phyloP scores from a whole-genome alignment of 2,113 vertebrate genomes.

The Muscicapa adusta region DNA sequence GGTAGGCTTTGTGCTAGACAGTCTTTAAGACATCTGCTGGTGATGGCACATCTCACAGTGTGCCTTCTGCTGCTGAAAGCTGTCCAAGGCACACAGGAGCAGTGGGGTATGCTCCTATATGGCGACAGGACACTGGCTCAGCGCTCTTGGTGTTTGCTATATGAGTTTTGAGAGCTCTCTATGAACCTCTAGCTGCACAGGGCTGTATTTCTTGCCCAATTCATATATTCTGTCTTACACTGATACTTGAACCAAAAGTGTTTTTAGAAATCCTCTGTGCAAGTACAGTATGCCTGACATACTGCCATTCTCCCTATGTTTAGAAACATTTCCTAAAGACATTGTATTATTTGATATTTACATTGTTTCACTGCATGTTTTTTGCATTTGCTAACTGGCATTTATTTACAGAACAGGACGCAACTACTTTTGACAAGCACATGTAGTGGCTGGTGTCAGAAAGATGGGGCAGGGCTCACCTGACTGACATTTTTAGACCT shows the following conservation, averaged over 20 bases:
- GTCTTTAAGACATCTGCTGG: accelerated
- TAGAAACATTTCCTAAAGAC: neutral
- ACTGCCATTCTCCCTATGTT: neutral
- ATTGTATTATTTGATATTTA: neutral
- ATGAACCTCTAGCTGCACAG: neutral
- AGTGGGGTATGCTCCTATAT: accelerated
- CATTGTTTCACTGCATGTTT: neutral
- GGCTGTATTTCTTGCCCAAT: neutral
- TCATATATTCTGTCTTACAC: neutral
- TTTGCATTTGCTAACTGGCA: neutral
- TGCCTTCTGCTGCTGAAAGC: neutral
- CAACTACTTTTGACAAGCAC: slow-evolving; percentile 1
- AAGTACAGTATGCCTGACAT: neutral
- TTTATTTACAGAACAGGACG: neutral
- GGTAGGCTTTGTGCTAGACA: neutral
- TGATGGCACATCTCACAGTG: neutral
- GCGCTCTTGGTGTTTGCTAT: neutral
- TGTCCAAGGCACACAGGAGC: neutral
- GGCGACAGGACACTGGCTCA: neutral
- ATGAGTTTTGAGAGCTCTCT: neutral
- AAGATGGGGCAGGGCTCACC: slow-evolving; percentile 12
- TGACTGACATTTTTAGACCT: slow-evolving; percentile 27
- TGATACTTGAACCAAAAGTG: neutral
- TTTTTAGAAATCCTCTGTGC: neutral
- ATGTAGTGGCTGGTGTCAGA: slow-evolving; percentile 48